Conservation (phyloP, 2,113 vertebrate species). For the Thomomys bottae region DNA sequence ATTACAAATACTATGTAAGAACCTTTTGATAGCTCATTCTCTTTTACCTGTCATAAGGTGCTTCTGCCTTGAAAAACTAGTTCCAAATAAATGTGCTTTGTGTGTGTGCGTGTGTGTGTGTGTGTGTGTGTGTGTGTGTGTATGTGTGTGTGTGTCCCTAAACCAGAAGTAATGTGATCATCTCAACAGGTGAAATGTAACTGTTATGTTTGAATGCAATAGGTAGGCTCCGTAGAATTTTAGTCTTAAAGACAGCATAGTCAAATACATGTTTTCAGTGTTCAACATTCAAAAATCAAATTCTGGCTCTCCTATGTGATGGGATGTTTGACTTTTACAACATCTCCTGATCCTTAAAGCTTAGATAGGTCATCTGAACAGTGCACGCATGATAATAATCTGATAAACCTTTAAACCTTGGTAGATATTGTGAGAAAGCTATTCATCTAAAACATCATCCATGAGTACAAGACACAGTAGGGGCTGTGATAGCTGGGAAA, state of each 20-base stretch:
- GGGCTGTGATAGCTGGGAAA: neutral
- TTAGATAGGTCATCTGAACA: neutral
- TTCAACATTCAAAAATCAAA: neutral
- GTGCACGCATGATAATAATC: neutral
- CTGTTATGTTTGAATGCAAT: neutral
- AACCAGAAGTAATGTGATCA: neutral
- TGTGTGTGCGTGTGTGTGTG: neutral
- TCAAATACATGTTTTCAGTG: neutral
- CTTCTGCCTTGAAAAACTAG: neutral
- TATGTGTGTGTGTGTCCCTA: no score
- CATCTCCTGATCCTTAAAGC: neutral
- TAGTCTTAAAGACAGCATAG: neutral
- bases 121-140: neutral
- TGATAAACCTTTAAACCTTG: neutral
- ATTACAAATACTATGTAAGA: no score
- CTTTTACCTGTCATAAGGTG: neutral
- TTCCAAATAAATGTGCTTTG: neutral
- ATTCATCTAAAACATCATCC: neutral
- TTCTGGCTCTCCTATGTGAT: neutral
- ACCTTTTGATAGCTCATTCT: neutral
- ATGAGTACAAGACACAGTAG: neutral
- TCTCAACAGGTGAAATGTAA: neutral
- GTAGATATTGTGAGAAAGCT: neutral
- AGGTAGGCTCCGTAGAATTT: neutral
- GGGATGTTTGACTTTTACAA: fast-evolving